Evolutionary conservation across 2,888 invertebrate genomes (phyloP).

Genomic region (Drosophila buzzatii): DNA sequence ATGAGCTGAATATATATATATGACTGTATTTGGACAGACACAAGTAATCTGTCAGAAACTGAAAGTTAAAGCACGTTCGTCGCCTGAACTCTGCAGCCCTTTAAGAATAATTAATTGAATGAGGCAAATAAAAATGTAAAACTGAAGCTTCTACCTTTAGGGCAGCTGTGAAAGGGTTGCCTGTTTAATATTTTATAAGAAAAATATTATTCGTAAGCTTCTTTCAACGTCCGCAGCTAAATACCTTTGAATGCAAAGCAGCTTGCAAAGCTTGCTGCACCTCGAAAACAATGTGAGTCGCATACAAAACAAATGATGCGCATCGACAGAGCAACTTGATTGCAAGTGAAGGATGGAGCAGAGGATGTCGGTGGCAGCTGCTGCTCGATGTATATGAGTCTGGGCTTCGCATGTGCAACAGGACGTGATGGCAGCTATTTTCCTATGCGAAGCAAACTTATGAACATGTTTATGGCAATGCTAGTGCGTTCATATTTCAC

Average conservation of each 20-base stretch:
- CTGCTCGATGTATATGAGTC: neutral
- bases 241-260: neutral
- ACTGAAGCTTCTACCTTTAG: neutral
- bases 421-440: constrained; percentile 32
- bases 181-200: neutral
- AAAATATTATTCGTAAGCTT: constrained; percentile 1
- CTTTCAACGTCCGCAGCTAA: neutral
- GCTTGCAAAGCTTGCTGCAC: neutral
- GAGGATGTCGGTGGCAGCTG: neutral
- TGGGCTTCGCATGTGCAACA: constrained; percentile 18
- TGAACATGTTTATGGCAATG: constrained; percentile 10
- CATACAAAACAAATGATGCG: constrained; percentile 62
- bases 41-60: too few relatives aligned
- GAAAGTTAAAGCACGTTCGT: neutral
- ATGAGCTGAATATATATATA: neutral
- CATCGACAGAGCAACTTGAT: constrained; percentile 69
- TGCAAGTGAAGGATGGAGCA: constrained; percentile 39
- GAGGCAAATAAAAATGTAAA: neutral
- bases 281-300: neutral
- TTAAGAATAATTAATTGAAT: neutral
- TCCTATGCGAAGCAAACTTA: constrained; percentile 10
- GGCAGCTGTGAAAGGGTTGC: neutral
- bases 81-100: neutral
- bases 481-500: constrained; percentile 21
- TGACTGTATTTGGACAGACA: neutral